phyloP scores from a whole-genome alignment of 1,140 invertebrate genomes.

The Bombus terrestris region DNA sequence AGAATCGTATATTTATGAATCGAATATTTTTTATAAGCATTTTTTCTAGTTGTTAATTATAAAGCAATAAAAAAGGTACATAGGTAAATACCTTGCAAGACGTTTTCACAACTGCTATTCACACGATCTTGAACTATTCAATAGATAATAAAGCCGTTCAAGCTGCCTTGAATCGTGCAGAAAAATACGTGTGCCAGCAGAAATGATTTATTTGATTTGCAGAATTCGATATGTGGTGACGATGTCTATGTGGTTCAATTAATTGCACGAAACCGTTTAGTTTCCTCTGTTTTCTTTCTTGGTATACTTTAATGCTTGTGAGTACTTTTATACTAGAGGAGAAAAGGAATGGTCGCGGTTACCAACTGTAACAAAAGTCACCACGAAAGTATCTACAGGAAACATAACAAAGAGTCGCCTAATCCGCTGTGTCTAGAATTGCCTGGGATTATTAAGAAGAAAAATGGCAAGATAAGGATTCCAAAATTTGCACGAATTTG shows the following conservation, averaged over 20 bases:
- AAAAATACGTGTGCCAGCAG: no score
- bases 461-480: not conserved
- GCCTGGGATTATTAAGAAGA: not conserved
- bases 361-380: slow-evolving; percentile 26
- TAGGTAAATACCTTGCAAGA: no score
- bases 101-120: not conserved
- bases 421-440: not conserved
- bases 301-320: not conserved
- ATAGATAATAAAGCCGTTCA: not conserved
- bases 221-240: not conserved
- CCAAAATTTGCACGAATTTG: not conserved
- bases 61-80: no score
- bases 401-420: not conserved
- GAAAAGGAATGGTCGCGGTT: not conserved
- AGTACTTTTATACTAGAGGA: not conserved
- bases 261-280: not conserved
- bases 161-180: not conserved
- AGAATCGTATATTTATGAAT: no score
- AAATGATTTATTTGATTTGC: slow-evolving; percentile 17
- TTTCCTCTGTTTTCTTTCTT: no score
- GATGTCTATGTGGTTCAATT: slow-evolving; percentile 11
- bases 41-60: no score
- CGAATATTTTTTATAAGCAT: no score
- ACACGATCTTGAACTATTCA: not conserved
- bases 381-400: not conserved